Conservation (phyloP, 1,140 invertebrate species). For the Zaprionus taronus region DNA sequence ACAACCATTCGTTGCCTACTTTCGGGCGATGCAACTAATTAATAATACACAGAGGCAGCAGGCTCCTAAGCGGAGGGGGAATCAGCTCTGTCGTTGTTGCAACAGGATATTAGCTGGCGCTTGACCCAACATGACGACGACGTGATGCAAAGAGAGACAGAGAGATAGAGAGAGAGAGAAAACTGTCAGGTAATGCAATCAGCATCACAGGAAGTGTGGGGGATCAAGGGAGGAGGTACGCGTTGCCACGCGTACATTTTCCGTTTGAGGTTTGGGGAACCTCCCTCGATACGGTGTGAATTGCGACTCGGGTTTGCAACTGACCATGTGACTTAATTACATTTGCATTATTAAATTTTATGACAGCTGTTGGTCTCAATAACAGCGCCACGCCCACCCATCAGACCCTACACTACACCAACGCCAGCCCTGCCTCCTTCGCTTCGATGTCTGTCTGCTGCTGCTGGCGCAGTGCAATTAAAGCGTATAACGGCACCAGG, state of each 20-base stretch:
- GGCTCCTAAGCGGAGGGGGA: neutral
- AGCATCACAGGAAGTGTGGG: slow-evolving; percentile 11
- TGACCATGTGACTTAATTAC: slow-evolving; percentile 71
- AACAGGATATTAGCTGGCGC: slow-evolving; percentile 32
- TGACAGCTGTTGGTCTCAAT: slow-evolving; percentile 67
- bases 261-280: slow-evolving; percentile 37
- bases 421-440: neutral
- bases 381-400: slow-evolving; percentile 35
- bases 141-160: neutral
- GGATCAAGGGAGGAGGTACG: neutral
- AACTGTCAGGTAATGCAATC: slow-evolving; percentile 33
- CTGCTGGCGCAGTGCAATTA: slow-evolving; percentile 33
- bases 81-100: neutral
- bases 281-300: slow-evolving; percentile 16
- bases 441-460: neutral
- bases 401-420: neutral
- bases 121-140: neutral
- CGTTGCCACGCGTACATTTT: slow-evolving; percentile 22
- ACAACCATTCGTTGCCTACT: slow-evolving; percentile 21
- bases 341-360: slow-evolving; percentile 83
- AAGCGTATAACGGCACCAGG: slow-evolving; percentile 23
- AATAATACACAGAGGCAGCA: slow-evolving; percentile 21
- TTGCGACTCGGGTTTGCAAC: slow-evolving; percentile 22
- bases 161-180: neutral
- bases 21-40: slow-evolving; percentile 31